These are phyloP conservation scores for Drosophila prolongata DNA, from an alignment of 2,888 invertebrate species.

Conservation along the genomic window DNA sequence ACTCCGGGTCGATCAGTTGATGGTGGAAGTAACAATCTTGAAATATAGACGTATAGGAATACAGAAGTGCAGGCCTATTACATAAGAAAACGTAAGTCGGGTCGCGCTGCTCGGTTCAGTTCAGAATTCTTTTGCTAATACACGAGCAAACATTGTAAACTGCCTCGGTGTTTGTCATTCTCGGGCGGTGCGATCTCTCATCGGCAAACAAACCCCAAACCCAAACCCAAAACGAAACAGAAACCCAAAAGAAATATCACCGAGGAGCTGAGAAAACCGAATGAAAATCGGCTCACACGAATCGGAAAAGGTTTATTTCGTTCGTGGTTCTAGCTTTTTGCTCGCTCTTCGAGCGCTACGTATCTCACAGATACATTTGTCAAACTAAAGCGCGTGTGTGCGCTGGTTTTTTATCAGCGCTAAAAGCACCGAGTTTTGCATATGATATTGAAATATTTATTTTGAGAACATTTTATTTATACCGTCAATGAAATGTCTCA, in stretches of 20 bases:
- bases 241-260: slow-evolving; percentile 16
- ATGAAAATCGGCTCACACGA: slow-evolving; percentile 16
- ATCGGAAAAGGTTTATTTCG: slow-evolving; percentile 22
- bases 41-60: not conserved
- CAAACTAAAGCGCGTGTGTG: slow-evolving; percentile 5
- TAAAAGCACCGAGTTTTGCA: slow-evolving; percentile 48
- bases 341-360: slow-evolving; percentile 13
- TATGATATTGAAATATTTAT: slow-evolving; percentile 53
- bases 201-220: slow-evolving; percentile 37
- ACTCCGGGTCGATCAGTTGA: not conserved
- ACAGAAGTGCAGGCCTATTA: slow-evolving; percentile 15
- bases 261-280: slow-evolving; percentile 26
- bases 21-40: slow-evolving; percentile 3
- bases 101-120: slow-evolving; percentile 36
- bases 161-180: slow-evolving; percentile 33
- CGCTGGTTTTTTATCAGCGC: slow-evolving; percentile 30
- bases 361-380: slow-evolving; percentile 43
- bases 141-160: slow-evolving; percentile 50
- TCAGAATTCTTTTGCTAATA: slow-evolving; percentile 53
- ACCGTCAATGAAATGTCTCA: slow-evolving; percentile 53
- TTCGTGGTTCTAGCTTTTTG: slow-evolving; percentile 4
- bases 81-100: slow-evolving; percentile 39
- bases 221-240: slow-evolving; percentile 4
- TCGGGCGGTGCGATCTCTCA: slow-evolving; percentile 23
- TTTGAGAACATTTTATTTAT: slow-evolving; percentile 58